A percentile compares a stretch with the other conserved stretches of the same genome.
These are phyloP conservation scores for Strix uralensis DNA, from an alignment of 2,113 vertebrate species.

Conservation along the genomic window DNA sequence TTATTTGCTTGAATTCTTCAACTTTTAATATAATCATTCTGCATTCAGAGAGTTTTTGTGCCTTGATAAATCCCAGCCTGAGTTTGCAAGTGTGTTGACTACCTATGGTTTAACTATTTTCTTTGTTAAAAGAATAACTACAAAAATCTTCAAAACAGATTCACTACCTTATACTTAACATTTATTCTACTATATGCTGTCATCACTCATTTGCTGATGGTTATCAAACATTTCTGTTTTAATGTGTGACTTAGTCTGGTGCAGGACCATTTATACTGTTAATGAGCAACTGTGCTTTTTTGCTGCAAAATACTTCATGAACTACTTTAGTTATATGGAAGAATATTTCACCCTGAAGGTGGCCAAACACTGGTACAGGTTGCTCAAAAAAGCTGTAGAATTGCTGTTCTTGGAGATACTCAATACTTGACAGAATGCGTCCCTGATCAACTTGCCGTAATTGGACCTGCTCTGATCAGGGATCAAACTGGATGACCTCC, in stretches of 20 bases:
- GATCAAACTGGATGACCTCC: neutral
- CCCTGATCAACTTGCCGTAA: neutral
- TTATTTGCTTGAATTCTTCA: neutral
- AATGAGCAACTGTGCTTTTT: neutral
- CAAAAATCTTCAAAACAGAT: neutral
- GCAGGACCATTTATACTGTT: neutral
- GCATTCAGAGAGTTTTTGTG: neutral
- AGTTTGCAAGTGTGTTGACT: neutral
- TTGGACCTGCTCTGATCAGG: neutral
- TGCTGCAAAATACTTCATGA: neutral
- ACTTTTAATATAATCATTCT: neutral
- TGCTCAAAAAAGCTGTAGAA: neutral
- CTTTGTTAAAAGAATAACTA: neutral
- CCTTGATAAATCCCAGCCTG: too few relatives aligned
- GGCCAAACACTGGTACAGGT: too few relatives aligned
- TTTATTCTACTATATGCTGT: neutral
- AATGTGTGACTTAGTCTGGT: neutral
- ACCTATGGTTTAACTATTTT: neutral
- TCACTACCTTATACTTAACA: neutral
- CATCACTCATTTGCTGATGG: neutral
- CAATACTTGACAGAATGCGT: rapidly evolving
- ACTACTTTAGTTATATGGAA: neutral
- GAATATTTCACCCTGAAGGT: neutral
- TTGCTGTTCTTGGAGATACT: neutral
- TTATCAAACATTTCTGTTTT: neutral